Conservation (phyloP, 2,888 invertebrate genomes). For the Osedax frankpressi region DNA sequence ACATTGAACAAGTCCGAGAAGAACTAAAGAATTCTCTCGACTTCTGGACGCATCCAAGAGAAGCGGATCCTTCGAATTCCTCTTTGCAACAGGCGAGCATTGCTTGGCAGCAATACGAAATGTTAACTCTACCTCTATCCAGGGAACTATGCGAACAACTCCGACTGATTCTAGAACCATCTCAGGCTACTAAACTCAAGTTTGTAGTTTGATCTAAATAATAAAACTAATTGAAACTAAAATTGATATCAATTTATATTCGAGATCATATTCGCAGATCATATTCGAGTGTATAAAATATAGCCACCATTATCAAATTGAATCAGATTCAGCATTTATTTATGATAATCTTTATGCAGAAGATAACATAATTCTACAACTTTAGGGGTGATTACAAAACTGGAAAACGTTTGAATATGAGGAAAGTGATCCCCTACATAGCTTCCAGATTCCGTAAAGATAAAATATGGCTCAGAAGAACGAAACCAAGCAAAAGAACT, state of each 20-base stretch:
- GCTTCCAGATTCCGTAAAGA: constrained; percentile 97
- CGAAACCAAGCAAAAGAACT: constrained; percentile 83
- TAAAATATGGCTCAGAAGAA: constrained; percentile 92
- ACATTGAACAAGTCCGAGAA: constrained; percentile 47
- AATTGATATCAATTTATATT: no score
- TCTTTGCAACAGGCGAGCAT: constrained; percentile 16
- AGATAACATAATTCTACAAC: constrained; percentile 4
- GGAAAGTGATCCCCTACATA: constrained; percentile 92
- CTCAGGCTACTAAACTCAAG: constrained; percentile 73
- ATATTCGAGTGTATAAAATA: not conserved
- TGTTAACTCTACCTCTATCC: constrained; percentile 52
- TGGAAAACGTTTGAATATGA: constrained; percentile 92
- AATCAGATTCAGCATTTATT: not conserved
- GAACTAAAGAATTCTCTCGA: constrained; percentile 47
- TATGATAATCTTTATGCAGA: no score
- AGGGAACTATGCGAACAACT: constrained; percentile 82
- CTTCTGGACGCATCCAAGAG: not conserved
- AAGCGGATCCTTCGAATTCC: not conserved
- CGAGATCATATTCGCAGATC: no score
- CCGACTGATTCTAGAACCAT: constrained; percentile 84
- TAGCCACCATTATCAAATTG: not conserved
- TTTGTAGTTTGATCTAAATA: no score
- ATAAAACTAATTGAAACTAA: no score
- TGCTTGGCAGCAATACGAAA: constrained; percentile 44
- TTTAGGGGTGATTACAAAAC: constrained; percentile 79